Base-by-base conservation (phyloP, 2,113 vertebrate species). In the Laticauda laticaudata region DNA sequence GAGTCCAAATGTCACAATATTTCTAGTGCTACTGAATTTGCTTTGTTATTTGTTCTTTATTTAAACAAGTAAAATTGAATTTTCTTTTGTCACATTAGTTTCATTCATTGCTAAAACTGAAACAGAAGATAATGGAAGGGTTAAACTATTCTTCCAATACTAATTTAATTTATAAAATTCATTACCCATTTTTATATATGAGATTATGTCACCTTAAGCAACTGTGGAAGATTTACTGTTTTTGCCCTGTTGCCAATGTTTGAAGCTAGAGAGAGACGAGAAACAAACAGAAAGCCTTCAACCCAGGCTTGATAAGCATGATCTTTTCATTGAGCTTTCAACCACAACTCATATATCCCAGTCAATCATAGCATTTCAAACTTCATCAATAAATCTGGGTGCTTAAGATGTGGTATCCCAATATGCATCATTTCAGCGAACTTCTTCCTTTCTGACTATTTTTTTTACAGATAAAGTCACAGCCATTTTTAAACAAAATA, bases 401-500 rank as follows among this genome's bases (percentile, higher is more conserved):
- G 43, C 1, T 43, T 89, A 57, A 10, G 20, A 89, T 56, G 21
- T 21, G 4, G 9, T 4, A 9, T 14, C 39, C 34, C 12, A 39
- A 7, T 18, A 23, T 45, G 21, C 9, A 59, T 34, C 88, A 89
- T 12, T 89, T 45, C 57, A 24, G 10, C 11, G 18, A 18, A 51
- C 23, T 8, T 51, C 20, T 7, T 87, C 14, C 11, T 45, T 12
- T 5, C 2, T 12, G 12, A 43, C 39, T n/a, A 4, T 15, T 10
- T 10, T 90, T 92, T 53, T 61, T 5, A 2, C 85, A 93, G 91
- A 95, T 56, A 86, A 11, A 61, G 61, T 3, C 5, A 92, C 34
- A 94, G 45, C 89, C 15, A 56, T 90, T 59, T 86, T 45, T 34
- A 81, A 91, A 90, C 64, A 69, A 69, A 69, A 69, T 69, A 69